These are phyloP conservation scores for Pissodes strobi DNA, from an alignment of 1,140 invertebrate genomes.

Conservation along the genomic window DNA sequence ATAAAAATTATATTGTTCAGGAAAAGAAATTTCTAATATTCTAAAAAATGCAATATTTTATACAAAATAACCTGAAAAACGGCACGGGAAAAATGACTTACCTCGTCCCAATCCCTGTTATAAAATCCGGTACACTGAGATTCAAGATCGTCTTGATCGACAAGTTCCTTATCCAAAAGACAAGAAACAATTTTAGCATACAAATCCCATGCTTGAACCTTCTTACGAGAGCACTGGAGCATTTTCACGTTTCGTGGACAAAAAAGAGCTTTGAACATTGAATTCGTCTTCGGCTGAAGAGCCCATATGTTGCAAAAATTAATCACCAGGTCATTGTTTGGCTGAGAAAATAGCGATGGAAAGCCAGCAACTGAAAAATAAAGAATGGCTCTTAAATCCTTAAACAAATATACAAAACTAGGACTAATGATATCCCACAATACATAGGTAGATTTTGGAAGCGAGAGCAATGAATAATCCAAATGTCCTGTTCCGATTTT, in stretches of 20 bases:
- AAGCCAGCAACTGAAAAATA: conserved; percentile 5
- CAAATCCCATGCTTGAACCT: conserved; percentile 28
- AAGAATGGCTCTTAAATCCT: too few relatives aligned
- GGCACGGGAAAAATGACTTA: conserved; percentile 1
- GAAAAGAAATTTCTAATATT: too few relatives aligned
- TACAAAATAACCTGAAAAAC: not conserved
- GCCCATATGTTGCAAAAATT: conserved; percentile 12
- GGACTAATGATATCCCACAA: too few relatives aligned
- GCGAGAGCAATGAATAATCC: too few relatives aligned
- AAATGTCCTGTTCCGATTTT: too few relatives aligned
- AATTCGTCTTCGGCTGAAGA: not conserved
- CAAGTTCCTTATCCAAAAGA: conserved; percentile 37
- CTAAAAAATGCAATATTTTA: not conserved
- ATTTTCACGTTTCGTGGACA: conserved; percentile 42
- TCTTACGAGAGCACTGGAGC: conserved; percentile 21
- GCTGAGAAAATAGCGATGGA: not conserved
- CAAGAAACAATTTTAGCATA: conserved; percentile 36
- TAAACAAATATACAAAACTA: too few relatives aligned
- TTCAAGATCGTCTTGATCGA: conserved; percentile 45
- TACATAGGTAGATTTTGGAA: too few relatives aligned
- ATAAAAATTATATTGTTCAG: too few relatives aligned
- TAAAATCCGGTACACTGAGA: conserved; percentile 48
- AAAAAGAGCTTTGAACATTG: conserved; percentile 40
- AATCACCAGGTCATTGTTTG: not conserved
- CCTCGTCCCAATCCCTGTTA: conserved; percentile 43